phyloP scores from a whole-genome alignment of 2,797 vertebrate genomes.

The Mareca penelope region DNA sequence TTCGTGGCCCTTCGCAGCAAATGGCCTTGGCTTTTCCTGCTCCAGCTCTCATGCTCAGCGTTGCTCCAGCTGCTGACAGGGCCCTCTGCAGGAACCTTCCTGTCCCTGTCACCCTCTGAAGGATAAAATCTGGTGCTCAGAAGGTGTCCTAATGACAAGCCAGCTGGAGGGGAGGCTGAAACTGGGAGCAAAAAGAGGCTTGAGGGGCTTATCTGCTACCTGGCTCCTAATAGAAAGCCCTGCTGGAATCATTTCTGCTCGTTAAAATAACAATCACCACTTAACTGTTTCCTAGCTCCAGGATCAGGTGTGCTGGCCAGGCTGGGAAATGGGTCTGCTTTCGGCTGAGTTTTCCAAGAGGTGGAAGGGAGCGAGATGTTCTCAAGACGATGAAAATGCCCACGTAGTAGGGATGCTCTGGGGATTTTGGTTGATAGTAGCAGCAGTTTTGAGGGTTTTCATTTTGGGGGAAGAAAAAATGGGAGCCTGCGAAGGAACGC shows the following conservation, averaged over 20 bases:
- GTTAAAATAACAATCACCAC: constrained; percentile 7
- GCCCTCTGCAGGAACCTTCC: background rate
- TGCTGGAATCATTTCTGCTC: background rate
- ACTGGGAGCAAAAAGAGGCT: constrained; percentile 24
- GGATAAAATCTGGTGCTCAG: background rate
- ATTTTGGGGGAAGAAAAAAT: background rate
- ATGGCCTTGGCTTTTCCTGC: background rate
- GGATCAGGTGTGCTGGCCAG: background rate
- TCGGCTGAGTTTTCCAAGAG: background rate
- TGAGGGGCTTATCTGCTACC: background rate
- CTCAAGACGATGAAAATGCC: background rate
- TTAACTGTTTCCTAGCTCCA: background rate
- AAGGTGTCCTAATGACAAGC: background rate
- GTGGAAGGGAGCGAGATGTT: background rate
- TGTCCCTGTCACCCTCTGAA: background rate
- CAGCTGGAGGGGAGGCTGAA: background rate
- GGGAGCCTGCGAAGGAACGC: background rate
- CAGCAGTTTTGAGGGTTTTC: background rate
- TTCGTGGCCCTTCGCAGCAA: background rate
- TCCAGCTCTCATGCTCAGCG: background rate
- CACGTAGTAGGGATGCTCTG: background rate
- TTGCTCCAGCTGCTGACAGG: background rate
- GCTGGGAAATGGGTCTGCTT: background rate
- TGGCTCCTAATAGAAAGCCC: background rate
- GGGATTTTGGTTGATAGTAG: background rate